Evolutionary conservation across 2,888 invertebrate genomes (phyloP), one percentile per base, ranked within the genome.

Genomic region (Lissonota sp.): DNA sequence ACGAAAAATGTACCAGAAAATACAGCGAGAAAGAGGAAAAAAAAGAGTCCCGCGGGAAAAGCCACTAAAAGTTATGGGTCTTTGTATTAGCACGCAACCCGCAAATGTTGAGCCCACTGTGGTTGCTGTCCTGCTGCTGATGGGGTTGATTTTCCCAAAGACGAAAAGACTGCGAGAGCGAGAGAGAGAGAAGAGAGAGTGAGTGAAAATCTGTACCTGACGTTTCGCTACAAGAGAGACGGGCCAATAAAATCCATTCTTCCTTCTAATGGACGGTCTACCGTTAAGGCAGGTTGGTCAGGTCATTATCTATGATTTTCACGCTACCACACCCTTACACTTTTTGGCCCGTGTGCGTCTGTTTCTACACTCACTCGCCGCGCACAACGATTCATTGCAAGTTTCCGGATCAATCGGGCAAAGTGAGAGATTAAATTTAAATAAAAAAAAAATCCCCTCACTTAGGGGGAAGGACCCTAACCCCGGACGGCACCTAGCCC

Each of bases 241-340:
- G 55, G 67, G 66, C 62, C 60, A 78, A 82, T 75, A 67, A 82
- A 78, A 66, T 70, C 73, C 69, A 66, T 67, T 67, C 71, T 81
- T 51, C 40, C 70, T 75, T 82, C 86, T 89, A 89, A 89, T 89
- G 86, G 84, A 84, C 70, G 76, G 63, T 84, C 83, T 86, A 87
- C 88, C 88, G 86, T 88, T 88, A 86, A 84, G 71, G 70, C 74
- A 78, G 66, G 84, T 86, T 86, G 79, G 83, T 84, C 85, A 84
- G 81, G 71, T 67, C 83, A 89, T 88, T 90, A 88, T 88, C 85
- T 84, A 83, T 85, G 84, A 90, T 88, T 89, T 89, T 88, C 88
- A 90, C 87, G 87, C 88, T 55, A 49, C 77, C 83, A 87, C 26
- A 26, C 86, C 87, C 89, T 87, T 88, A 86, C 81, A 75, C 73